Evolutionary conservation across 2,113 vertebrate genomes (phyloP).

Genomic region (Ivindomyrus marchei): DNA sequence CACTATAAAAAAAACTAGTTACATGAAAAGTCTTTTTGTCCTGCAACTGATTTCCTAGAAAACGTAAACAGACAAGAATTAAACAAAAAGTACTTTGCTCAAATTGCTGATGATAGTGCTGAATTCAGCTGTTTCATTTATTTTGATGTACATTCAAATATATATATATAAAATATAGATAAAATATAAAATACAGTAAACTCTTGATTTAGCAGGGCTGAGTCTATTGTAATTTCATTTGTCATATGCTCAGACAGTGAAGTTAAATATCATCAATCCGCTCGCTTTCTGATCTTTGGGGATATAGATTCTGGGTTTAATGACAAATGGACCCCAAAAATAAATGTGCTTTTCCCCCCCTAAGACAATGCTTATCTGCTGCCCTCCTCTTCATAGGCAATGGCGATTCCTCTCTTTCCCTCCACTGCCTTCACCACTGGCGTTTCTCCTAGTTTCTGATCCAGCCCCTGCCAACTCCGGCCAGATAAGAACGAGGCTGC

Average conservation of each 20-base stretch:
- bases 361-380: background rate
- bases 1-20: background rate
- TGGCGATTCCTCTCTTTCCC: slow-evolving; percentile 85
- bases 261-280: background rate
- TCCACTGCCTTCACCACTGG: slow-evolving; percentile 67
- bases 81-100: background rate
- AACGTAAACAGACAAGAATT: background rate
- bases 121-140: background rate
- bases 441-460: slow-evolving; percentile 77
- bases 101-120: background rate
- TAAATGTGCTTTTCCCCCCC: background rate
- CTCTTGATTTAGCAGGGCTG: background rate
- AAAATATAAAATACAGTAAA: background rate
- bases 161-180: background rate
- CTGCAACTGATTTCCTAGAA: background rate
- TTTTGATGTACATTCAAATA: background rate
- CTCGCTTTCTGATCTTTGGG: background rate
- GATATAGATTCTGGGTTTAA: background rate
- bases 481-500: slow-evolving; percentile 78
- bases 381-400: slow-evolving; percentile 88
- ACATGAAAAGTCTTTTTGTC: background rate
- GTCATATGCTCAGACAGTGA: background rate
- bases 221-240: background rate
- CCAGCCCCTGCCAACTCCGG: slow-evolving; percentile 86
- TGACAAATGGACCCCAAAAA: background rate